Percentiles rank a stretch among this genome's conserved stretches.
Evolutionary conservation across 2,888 invertebrate species (phyloP).

Genomic region (Azorinus chamasolen): DNA sequence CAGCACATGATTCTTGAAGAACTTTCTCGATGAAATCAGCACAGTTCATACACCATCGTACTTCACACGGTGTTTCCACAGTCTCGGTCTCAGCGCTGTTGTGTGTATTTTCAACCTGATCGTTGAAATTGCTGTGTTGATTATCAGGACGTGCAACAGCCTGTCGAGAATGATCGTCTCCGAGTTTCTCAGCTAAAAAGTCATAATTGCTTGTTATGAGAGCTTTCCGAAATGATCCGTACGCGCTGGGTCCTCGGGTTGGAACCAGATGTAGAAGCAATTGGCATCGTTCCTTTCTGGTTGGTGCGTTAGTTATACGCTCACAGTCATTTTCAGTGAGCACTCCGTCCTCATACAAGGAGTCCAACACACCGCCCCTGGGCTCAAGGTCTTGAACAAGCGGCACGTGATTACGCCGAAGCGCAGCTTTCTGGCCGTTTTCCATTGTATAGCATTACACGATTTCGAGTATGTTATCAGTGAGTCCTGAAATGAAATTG

Average conservation of each 20-base stretch:
- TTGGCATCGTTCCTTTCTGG: conserved; percentile 60
- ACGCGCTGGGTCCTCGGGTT: conserved; percentile 59
- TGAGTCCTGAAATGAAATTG: not conserved
- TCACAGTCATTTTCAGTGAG: conserved; percentile 68
- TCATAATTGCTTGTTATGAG: conserved; percentile 34
- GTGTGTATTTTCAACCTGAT: too few relatives aligned
- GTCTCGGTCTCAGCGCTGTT: too few relatives aligned
- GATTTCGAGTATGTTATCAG: not conserved
- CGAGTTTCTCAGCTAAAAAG: conserved; percentile 22
- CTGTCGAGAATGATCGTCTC: not conserved
- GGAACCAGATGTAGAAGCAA: conserved; percentile 54
- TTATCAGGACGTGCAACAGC: too few relatives aligned
- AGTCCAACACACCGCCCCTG: conserved; percentile 42
- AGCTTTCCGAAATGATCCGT: conserved; percentile 61
- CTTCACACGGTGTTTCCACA: too few relatives aligned
- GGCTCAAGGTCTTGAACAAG: conserved; percentile 63
- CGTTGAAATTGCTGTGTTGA: too few relatives aligned
- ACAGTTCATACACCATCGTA: too few relatives aligned
- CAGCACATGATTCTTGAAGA: too few relatives aligned
- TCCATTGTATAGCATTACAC: conserved; percentile 38
- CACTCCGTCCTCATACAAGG: conserved; percentile 57
- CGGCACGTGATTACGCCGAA: conserved; percentile 42
- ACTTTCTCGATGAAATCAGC: not conserved
- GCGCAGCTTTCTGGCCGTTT: conserved; percentile 22
- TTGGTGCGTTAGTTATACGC: conserved; percentile 37